Percentiles rank a stretch among this genome's conserved stretches.
phyloP scores from a whole-genome alignment of 2,113 vertebrate genomes.

The Myiozetetes cayanensis region DNA sequence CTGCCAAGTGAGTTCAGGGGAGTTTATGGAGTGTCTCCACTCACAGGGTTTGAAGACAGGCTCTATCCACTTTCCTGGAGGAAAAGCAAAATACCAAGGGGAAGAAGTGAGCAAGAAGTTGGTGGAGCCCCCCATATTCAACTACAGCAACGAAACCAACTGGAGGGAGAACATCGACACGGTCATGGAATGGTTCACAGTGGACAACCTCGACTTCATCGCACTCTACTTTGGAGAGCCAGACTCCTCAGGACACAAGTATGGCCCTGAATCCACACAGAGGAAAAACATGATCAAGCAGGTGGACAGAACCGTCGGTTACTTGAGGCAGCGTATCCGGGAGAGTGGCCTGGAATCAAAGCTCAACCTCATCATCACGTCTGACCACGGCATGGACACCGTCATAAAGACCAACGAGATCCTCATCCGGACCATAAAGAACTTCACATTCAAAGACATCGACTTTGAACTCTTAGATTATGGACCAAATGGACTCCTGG shows the following conservation, averaged over 20 bases:
- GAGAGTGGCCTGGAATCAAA: constrained; percentile 49
- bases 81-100: constrained; percentile 79
- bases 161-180: constrained; percentile 82
- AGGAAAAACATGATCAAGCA: constrained; percentile 77
- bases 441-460: constrained; percentile 82
- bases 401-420: constrained; percentile 75
- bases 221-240: constrained; percentile 90
- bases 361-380: constrained; percentile 84
- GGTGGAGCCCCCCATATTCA: constrained; percentile 74
- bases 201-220: constrained; percentile 80
- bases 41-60: constrained; percentile 86
- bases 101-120: constrained; percentile 63
- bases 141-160: constrained; percentile 77
- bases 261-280: constrained; percentile 80
- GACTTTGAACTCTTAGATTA: constrained; percentile 87
- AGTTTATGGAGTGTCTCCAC: neutral
- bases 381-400: constrained; percentile 87
- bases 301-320: constrained; percentile 86
- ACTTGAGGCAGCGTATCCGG: constrained; percentile 72
- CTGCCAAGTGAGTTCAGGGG: neutral
- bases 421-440: constrained; percentile 57
- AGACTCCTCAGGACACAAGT: constrained; percentile 79
- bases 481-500: constrained; percentile 79
- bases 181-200: constrained; percentile 77
- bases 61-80: constrained; percentile 86